Evolutionary conservation across 1,140 invertebrate genomes (phyloP).

Genomic region (Bursaphelenchus mucronatus): DNA sequence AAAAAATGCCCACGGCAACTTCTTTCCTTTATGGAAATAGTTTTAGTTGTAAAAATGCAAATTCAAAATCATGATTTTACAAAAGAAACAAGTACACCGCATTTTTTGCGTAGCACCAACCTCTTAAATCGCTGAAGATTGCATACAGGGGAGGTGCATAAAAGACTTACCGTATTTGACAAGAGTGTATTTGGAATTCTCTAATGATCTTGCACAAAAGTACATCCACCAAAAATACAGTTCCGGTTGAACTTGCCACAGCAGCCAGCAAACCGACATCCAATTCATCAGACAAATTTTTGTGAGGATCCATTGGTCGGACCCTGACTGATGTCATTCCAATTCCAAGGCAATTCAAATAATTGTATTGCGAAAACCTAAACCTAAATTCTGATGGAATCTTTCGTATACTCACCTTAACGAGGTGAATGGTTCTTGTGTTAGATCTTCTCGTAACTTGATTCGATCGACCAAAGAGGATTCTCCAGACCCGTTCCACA

Average conservation of each 20-base stretch:
- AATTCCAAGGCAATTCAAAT: slow-evolving; percentile 22
- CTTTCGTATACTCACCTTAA: slow-evolving; percentile 7
- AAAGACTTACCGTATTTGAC: no score
- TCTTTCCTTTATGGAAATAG: no score
- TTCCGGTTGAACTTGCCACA: slow-evolving; percentile 32
- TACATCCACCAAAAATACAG: slow-evolving; percentile 41
- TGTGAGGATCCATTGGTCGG: slow-evolving; percentile 38
- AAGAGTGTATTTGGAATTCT: slow-evolving; percentile 36
- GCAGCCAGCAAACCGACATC: slow-evolving; percentile 38
- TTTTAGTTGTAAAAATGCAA: slow-evolving; percentile 7
- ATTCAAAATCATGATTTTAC: slow-evolving; percentile 24
- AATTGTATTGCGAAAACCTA: slow-evolving; percentile 33
- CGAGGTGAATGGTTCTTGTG: slow-evolving; percentile 3
- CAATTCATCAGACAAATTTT: slow-evolving; percentile 10
- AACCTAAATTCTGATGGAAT: slow-evolving; percentile 20
- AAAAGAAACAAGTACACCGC: slow-evolving; percentile 5
- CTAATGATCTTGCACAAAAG: slow-evolving; percentile 32
- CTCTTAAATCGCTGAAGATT: slow-evolving; percentile 40
- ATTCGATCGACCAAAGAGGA: slow-evolving; percentile 16
- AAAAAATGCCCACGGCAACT: no score
- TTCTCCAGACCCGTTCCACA: slow-evolving; percentile 9
- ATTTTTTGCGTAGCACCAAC: slow-evolving; percentile 22
- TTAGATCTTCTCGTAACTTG: slow-evolving; percentile 12
- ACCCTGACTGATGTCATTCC: slow-evolving; percentile 41
- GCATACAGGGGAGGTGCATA: no score